phyloP scores from a whole-genome alignment of 2,888 invertebrate species.

The Noctua janthina region DNA sequence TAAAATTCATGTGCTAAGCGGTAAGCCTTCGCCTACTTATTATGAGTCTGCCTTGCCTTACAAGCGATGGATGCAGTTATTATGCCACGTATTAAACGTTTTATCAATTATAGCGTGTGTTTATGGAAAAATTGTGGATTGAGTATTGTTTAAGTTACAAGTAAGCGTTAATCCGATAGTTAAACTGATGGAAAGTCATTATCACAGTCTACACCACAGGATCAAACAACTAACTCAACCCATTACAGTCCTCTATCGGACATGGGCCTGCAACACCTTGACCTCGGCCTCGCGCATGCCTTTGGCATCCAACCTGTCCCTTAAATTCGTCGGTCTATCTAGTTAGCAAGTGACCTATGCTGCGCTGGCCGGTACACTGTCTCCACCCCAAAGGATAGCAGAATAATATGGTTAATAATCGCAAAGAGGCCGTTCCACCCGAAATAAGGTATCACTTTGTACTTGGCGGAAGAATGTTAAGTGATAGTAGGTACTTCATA shows the following conservation, averaged over 20 bases:
- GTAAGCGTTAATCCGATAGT: neutral
- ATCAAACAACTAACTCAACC: neutral
- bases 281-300: neutral
- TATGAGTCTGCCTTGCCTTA: constrained; percentile 73
- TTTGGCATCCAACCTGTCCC: neutral
- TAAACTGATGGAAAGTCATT: neutral
- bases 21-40: constrained; percentile 77
- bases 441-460: neutral
- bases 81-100: constrained; percentile 57
- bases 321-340: neutral
- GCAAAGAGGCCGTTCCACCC: neutral
- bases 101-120: constrained; percentile 50
- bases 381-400: neutral
- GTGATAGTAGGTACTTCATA: neutral
- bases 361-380: neutral
- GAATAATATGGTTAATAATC: neutral
- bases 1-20: constrained; percentile 68
- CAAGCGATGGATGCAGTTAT: constrained; percentile 71
- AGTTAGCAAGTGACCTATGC: neutral
- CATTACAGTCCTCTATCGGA: neutral
- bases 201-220: neutral
- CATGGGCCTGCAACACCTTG: neutral
- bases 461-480: neutral
- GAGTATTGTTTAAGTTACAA: constrained; percentile 1
- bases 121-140: constrained; percentile 40